Conservation (phyloP, 2,797 vertebrate genomes). For the Takifugu ocellatus region DNA sequence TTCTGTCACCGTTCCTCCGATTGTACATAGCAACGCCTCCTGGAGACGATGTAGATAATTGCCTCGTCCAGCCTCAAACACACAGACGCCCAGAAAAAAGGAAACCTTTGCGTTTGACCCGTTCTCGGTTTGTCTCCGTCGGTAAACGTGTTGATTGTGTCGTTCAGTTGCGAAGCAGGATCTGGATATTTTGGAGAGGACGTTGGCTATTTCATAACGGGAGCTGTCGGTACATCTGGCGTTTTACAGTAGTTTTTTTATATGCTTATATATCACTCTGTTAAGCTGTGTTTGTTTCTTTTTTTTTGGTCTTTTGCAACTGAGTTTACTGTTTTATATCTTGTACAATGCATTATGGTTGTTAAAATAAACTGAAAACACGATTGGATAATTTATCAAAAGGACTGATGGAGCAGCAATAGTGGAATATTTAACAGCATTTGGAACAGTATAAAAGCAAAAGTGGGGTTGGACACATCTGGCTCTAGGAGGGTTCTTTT, state of each 20-base stretch:
- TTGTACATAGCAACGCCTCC: slow-evolving; percentile 2
- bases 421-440: not conserved
- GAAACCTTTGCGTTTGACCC: slow-evolving; percentile 45
- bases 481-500: too few relatives aligned
- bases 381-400: slow-evolving; percentile 20
- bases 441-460: too few relatives aligned
- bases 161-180: slow-evolving; percentile 40
- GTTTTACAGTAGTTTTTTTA: slow-evolving; percentile 43
- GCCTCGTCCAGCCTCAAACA: slow-evolving; percentile 16
- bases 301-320: slow-evolving; percentile 35
- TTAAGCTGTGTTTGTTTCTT: slow-evolving; percentile 47
- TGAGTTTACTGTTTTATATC: slow-evolving; percentile 72
- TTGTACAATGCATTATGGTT: slow-evolving; percentile 69
- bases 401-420: not conserved
- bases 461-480: too few relatives aligned
- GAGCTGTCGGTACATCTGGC: slow-evolving; percentile 32
- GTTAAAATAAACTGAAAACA: slow-evolving; percentile 58
- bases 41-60: slow-evolving; percentile 1
- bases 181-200: slow-evolving; percentile 52
- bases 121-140: slow-evolving; percentile 60
- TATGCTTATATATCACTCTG: slow-evolving; percentile 56
- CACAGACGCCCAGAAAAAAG: slow-evolving; percentile 11
- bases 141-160: slow-evolving; percentile 69
- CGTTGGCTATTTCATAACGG: slow-evolving; percentile 38
- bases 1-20: not conserved